A percentile compares a stretch with the other conserved stretches of the same genome.
These are phyloP conservation scores for Hycleus phaleratus DNA, from an alignment of 1,140 invertebrate species.

Conservation along the genomic window DNA sequence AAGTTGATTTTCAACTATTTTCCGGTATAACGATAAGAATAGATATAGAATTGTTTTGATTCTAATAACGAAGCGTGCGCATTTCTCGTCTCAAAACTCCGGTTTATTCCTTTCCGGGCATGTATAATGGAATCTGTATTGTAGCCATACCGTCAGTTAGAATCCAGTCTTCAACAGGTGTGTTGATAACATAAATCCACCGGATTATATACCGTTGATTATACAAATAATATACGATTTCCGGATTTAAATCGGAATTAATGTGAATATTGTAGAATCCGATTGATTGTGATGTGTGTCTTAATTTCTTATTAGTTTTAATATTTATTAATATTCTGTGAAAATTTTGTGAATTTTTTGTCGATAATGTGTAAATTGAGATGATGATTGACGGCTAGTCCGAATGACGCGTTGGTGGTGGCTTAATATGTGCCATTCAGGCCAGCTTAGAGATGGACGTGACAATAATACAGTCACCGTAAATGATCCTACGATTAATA, in stretches of 20 bases:
- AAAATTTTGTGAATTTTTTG: neutral
- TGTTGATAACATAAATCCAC: neutral
- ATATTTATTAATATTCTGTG: neutral
- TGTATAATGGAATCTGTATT: constrained; percentile 6
- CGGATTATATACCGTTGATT: no score
- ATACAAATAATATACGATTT: no score
- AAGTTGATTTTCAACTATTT: no score
- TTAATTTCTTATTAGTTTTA: no score
- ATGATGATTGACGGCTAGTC: neutral
- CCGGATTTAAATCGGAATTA: no score
- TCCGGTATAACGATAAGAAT: no score
- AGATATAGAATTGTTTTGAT: no score
- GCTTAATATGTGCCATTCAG: constrained; percentile 40
- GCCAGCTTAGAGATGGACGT: constrained; percentile 22
- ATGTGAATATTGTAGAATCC: no score
- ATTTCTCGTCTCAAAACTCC: neutral
- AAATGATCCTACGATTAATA: constrained; percentile 16
- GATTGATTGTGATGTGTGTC: no score
- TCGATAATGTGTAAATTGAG: neutral
- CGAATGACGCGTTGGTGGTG: constrained; percentile 40
- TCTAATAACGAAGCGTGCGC: neutral
- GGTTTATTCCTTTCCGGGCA: neutral
- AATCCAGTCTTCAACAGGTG: constrained; percentile 7
- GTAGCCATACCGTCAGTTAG: neutral
- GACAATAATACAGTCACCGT: no score